Evolutionary conservation across 2,113 vertebrate species (phyloP).

Genomic region (Lanius collurio): DNA sequence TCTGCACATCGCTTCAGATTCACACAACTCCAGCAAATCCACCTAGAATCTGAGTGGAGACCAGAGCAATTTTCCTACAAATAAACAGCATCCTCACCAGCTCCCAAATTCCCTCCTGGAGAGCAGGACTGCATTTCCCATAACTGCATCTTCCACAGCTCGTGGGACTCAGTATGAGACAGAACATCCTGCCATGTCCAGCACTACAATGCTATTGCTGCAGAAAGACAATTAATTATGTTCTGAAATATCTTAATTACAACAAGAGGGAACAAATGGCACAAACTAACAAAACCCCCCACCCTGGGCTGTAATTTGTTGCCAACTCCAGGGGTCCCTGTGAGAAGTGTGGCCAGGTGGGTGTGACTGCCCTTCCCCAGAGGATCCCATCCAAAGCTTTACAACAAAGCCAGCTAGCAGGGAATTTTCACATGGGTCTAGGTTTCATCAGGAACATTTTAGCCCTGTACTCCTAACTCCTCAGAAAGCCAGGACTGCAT

Average conservation of each 20-base stretch:
- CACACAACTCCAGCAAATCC: not conserved
- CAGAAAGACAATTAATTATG: not conserved
- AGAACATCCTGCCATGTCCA: not conserved
- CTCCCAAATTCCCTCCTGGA: not conserved
- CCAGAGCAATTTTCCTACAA: not conserved
- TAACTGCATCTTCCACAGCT: not conserved
- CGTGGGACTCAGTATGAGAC: rapidly evolving
- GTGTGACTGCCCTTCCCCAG: not conserved
- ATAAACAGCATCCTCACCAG: not conserved
- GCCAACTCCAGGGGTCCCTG: not conserved
- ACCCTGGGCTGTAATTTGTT: not conserved
- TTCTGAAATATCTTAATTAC: not conserved
- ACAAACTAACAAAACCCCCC: not conserved
- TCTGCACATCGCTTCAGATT: not conserved
- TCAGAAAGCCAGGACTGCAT: not conserved
- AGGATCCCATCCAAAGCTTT: not conserved
- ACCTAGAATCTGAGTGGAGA: not conserved
- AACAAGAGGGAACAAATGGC: not conserved
- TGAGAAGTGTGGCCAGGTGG: slow-evolving; percentile 24
- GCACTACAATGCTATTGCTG: not conserved
- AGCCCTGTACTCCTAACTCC: not conserved
- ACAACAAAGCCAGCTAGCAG: not conserved
- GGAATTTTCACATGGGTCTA: slow-evolving; percentile 56
- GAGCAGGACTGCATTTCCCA: rapidly evolving
- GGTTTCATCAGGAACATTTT: slow-evolving; percentile 25